Conservation (phyloP, 2,113 vertebrate species). For the Triplophysa rosa region DNA sequence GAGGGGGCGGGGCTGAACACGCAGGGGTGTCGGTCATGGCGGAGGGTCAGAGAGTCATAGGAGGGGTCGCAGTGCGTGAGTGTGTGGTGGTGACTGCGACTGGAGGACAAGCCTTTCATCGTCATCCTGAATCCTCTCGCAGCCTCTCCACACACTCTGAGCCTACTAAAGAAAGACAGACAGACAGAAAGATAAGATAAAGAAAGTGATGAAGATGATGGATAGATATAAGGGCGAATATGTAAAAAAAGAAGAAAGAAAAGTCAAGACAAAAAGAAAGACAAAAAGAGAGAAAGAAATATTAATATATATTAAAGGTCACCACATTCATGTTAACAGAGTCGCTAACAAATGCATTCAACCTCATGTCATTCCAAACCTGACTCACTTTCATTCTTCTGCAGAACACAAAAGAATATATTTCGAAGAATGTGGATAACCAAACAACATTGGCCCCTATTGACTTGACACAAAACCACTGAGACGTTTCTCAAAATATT, state of each 20-base stretch:
- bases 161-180: constrained; percentile 31
- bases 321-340: constrained; percentile 31
- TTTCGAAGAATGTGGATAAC: too few relatives aligned
- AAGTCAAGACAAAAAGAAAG: constrained; percentile 34
- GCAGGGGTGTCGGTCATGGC: constrained; percentile 82
- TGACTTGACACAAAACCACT: too few relatives aligned
- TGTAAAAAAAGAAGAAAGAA: background rate
- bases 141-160: constrained; percentile 19
- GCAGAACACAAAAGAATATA: too few relatives aligned
- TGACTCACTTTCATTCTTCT: too few relatives aligned
- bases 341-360: too few relatives aligned
- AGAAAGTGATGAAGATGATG: background rate
- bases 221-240: background rate
- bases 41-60: constrained; percentile 80
- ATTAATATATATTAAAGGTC: background rate
- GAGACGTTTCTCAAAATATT: too few relatives aligned
- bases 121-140: constrained; percentile 67
- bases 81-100: constrained; percentile 87
- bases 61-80: constrained; percentile 85
- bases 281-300: constrained; percentile 40
- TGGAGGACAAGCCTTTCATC: constrained; percentile 95
- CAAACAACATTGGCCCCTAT: too few relatives aligned
- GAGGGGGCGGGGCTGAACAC: constrained; percentile 84
- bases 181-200: background rate
- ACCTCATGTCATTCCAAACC: too few relatives aligned